Evolutionary conservation across 1,140 invertebrate genomes (phyloP), one percentile per base, ranked within the genome.

Genomic region (Meteorus sp.): DNA sequence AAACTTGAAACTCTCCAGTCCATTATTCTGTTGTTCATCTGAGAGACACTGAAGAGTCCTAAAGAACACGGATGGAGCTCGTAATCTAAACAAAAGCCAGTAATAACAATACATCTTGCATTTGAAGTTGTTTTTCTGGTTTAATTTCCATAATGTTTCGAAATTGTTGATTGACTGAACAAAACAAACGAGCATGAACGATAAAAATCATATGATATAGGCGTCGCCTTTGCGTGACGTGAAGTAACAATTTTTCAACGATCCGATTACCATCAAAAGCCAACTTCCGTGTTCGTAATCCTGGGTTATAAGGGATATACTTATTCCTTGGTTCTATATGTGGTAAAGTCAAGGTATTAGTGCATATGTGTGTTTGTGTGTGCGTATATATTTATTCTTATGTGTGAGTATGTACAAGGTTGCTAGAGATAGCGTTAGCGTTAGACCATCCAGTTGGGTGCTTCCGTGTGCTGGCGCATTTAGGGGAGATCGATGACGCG

Each of bases 261-360:
- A 37, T 31, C 13, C 19, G 50, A 52, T 52, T 23, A 52, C 19
- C 13, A 52, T 52, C 50, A n/a, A 35, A 31, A 48, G 3, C n/a
- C 8, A 37, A 37, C 50, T 52, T 37, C 31, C 50, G 17, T 52
- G 17, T 27, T 52, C 27, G 50, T 22, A 52, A 20, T 35, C 23
- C 31, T 31, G 13, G 13, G 31, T 52, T 50, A 50, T 50, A 50
- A 50, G 23, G 47, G 47, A 50, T 50, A 50, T 50, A 25, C 47
- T 31, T 50, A 50, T 50, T n/a, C 47, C 47, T 31, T 15, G 11
- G 25, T 3, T 50, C 33, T 27, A 50, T 50, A 13, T 25, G 17
- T 45, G 20, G 19, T 23, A 9, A 3, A 19, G n/a, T 2, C 9
- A n/a, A n/a, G n/a, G n/a, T n/a, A n/a, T n/a, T n/a, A n/a, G n/a